Conservation (phyloP, 2,113 vertebrate genomes). For the Alethe castanea region DNA sequence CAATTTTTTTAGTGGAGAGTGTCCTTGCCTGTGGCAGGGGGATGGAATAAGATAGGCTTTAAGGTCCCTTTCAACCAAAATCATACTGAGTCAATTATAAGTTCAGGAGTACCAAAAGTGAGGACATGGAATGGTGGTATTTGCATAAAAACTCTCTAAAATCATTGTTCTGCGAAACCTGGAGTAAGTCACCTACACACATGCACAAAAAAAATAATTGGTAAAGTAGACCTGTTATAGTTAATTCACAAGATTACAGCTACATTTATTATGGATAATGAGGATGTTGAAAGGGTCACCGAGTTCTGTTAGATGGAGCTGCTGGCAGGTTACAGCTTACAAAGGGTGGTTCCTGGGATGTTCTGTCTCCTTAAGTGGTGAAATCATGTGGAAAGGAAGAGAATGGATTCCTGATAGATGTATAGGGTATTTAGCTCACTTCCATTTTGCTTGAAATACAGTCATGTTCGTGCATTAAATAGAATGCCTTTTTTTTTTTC, state of each 20-base stretch:
- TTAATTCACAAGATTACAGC: background rate
- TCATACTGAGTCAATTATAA: background rate
- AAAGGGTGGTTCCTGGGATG: constrained; percentile 65
- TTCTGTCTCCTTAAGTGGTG: constrained; percentile 23
- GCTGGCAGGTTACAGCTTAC: background rate
- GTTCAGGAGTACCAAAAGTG: background rate
- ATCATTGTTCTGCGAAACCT: background rate
- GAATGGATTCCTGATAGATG: background rate
- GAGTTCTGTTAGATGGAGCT: constrained; percentile 64
- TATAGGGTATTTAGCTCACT: background rate
- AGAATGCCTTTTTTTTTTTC: background rate
- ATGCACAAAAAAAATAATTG: too few species aligned
- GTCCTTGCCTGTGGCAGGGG: background rate
- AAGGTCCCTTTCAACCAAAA: background rate
- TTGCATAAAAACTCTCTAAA: background rate
- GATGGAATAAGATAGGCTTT: background rate
- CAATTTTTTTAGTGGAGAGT: background rate
- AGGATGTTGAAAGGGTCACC: background rate
- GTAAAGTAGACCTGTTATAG: background rate
- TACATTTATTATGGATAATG: background rate
- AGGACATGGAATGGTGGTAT: background rate
- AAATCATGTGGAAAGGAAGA: constrained; percentile 69
- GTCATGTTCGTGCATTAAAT: background rate
- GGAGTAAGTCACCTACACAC: background rate
- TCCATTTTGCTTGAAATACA: fast-evolving